Percentiles rank a stretch among this genome's conserved stretches.
These are phyloP conservation scores for Synergus itoensis DNA, from an alignment of 2,888 invertebrate species.

Conservation along the genomic window DNA sequence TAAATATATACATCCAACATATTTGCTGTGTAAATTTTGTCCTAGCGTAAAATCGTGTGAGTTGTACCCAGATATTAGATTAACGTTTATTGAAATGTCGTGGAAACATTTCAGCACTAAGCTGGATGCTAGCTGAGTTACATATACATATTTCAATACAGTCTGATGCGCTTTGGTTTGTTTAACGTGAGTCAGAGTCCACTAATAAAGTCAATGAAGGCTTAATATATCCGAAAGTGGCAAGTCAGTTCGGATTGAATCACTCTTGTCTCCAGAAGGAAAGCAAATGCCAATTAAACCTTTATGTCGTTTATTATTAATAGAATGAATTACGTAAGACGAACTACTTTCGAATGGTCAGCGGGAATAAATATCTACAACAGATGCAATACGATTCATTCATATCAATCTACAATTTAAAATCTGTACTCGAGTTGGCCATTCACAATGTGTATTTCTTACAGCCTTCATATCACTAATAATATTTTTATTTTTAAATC, in stretches of 20 bases:
- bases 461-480: no score
- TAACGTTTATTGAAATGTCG: conserved; percentile 49
- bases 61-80: conserved; percentile 42
- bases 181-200: conserved; percentile 47
- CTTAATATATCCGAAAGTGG: conserved; percentile 23
- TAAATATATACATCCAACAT: not conserved
- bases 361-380: not conserved
- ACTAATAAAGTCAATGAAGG: conserved; percentile 46
- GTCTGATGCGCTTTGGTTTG: conserved; percentile 48
- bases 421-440: not conserved
- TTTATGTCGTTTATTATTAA: conserved; percentile 26
- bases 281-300: conserved; percentile 17
- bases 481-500: no score
- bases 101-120: conserved; percentile 44
- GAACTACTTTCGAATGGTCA: not conserved
- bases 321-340: conserved; percentile 10
- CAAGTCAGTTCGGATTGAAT: conserved; percentile 22
- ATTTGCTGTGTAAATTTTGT: not conserved
- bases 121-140: conserved; percentile 4
- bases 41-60: no score
- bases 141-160: conserved; percentile 48
- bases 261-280: conserved; percentile 4
- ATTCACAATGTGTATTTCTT: not conserved
- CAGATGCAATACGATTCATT: not conserved
- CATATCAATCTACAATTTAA: not conserved